Evolutionary conservation across 53 echinoderm and acorn worm genomes (phyloP), one percentile per base, ranked within the genome.

Genomic region (Apostichopus leukothele): DNA sequence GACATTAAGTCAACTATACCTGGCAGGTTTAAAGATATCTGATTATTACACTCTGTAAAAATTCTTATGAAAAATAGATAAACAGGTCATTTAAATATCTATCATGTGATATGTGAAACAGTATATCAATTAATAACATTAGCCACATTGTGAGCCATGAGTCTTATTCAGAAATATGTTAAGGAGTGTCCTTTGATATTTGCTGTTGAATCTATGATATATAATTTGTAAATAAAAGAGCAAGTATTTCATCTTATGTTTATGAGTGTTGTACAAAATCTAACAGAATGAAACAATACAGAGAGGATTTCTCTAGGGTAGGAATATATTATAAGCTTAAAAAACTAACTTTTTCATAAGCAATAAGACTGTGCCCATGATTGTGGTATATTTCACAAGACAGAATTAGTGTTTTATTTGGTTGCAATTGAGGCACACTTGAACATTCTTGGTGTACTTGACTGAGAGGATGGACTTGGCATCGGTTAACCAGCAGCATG

Each of bases 1-100:
- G 71, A 67, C 66, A 22, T 60, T 83, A 83, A 51, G 71, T 85
- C 19, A 85, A 21, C 51, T 66, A 85, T 66, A 61, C 66, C n/a
- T 60, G 19, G 66, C 39, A 85, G 50, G 51, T 85, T 85, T 51
- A 51, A 60, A 67, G 27, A 85, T 85, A 14, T 85, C 61, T 39
- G 39, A 39, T 39, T 39, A 39, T 3, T 39, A 39, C 39, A 39
- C 39, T 39, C 39, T 39, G 39, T 39, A 39, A 39, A 39, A 39
- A 39, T 39, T 39, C 39, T 39, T 39, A 39, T 3, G 3, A 39
- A 39, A 25, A 67, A 85, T 67, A 85, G 66, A 85, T 25, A 16
- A 54, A 67, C 66, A 71, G 16, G 63, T 20, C 52, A 66, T 22
- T 26, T n/a, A 26, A 50, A 67, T 67, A 22, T 60, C 71, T 18